phyloP scores from a whole-genome alignment of 2,797 vertebrate species.

The Gallinago solitaria region DNA sequence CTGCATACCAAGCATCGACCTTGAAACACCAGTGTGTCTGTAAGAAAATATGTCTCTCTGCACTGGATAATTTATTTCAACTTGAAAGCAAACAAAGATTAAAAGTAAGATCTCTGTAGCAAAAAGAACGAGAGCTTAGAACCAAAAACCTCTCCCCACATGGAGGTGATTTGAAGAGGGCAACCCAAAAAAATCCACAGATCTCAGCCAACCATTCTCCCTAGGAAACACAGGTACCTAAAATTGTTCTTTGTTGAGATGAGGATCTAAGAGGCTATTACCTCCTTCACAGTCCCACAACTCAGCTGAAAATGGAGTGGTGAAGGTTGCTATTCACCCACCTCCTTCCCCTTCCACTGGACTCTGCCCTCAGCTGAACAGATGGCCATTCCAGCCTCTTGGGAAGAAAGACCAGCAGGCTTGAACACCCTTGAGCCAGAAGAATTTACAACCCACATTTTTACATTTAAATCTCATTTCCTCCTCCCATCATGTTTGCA shows the following conservation, averaged over 20 bases:
- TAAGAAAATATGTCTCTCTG: neutral
- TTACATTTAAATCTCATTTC: neutral
- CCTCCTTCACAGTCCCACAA: neutral
- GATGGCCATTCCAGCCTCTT: neutral
- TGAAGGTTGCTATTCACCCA: neutral
- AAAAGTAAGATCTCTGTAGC: neutral
- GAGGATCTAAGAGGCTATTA: neutral
- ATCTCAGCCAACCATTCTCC: neutral
- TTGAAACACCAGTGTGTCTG: neutral
- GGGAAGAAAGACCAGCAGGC: neutral
- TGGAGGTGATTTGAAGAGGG: neutral
- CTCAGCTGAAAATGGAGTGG: neutral
- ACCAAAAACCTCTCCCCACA: accelerated
- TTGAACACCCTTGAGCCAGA: neutral
- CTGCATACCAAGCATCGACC: neutral
- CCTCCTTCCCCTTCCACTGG: neutral
- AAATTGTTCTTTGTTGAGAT: neutral
- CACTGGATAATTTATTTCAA: neutral
- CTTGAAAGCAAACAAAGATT: neutral
- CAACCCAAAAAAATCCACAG: neutral
- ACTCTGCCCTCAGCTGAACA: neutral
- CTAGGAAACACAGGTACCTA: neutral
- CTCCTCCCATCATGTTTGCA: neutral
- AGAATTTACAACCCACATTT: neutral
- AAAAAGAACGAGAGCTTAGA: neutral